Base-by-base conservation (phyloP, 2,888 invertebrate genomes). In the Dexiosoma caninum region DNA sequence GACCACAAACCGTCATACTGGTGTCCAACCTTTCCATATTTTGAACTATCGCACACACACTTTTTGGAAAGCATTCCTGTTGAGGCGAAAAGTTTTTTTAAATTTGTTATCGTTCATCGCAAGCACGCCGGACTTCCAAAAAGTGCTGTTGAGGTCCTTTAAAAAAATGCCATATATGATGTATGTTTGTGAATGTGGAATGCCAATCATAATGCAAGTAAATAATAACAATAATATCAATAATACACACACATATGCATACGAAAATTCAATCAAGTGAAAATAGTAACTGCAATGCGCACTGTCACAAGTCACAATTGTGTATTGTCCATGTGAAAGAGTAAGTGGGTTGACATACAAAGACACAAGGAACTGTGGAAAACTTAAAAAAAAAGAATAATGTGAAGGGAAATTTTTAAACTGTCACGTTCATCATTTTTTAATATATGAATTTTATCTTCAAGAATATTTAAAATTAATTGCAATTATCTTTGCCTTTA, bases 251-350 rank as follows among this genome's bases (percentile, higher is more conserved):
- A 51, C 2, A 42, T 6, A 70, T 8, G n/a, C 10, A 8, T 4
- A 51, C 2, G 21, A 1, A 40, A 27, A n/a, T 0, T 12, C n/a
- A 19, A 14, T 16, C 8, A 14, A 27, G 27, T 10, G 12, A 19
- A 7, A 14, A 12, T n/a, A 46, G n/a, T 62, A 62, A 42, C 78
- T 69, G 78, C 78, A 78, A 64, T 78, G 69, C 72, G 74, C 70
- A 57, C 44, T 74, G 69, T 69, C 55, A 74, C 16, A 30, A 23
- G 23, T 57, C 40, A 64, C 16, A 57, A 49, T 55, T 46, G 19
- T 59, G 67, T 42, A 21, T 51, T 19, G 6, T 14, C 16, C 23
- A 42, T 10, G 8, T 1, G 0, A 14, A 14, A 5, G 5, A 60
- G 1, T 12, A 21, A 19, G 35, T 37, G 12, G 10, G 2, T 16